Conservation (phyloP, 2,797 vertebrate genomes). For the Cottoperca gobio region DNA sequence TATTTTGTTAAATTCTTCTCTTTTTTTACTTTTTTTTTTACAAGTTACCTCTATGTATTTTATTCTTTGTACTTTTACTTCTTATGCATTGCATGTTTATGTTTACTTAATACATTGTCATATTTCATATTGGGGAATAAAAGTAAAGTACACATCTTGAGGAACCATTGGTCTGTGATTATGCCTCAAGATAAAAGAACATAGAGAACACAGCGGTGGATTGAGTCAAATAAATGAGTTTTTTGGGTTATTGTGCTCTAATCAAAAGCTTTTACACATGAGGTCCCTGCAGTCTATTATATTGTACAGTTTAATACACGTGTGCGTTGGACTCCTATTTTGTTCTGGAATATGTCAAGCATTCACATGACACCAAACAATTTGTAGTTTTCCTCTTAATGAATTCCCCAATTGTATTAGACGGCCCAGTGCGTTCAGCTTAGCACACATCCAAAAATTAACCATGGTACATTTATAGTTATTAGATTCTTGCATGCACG, state of each 20-base stretch:
- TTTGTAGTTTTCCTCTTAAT: slow-evolving; percentile 42
- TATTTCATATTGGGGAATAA: no score
- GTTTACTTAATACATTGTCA: neutral
- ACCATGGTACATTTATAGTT: slow-evolving; percentile 65
- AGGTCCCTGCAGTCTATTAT: neutral
- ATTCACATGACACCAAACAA: slow-evolving; percentile 43
- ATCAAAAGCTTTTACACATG: slow-evolving; percentile 7
- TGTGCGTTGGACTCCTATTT: slow-evolving; percentile 8
- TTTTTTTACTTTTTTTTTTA: neutral
- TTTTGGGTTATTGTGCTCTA: neutral
- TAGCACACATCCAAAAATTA: slow-evolving; percentile 57
- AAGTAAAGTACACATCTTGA: neutral
- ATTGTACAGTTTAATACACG: neutral
- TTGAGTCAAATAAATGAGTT: neutral
- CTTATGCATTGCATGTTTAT: neutral
- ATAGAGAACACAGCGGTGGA: neutral
- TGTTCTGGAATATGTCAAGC: slow-evolving; percentile 24
- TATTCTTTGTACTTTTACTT: neutral
- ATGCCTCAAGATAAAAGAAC: neutral
- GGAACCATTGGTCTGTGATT: neutral
- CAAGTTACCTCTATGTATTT: neutral
- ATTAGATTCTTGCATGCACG: slow-evolving; percentile 63
- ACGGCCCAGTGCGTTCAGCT: slow-evolving; percentile 30
- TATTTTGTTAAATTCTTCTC: neutral
- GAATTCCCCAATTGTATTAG: slow-evolving; percentile 50